These are phyloP conservation scores for Enteromius unitaeniatus DNA, from an alignment of 2,797 vertebrate species.

Conservation along the genomic window DNA sequence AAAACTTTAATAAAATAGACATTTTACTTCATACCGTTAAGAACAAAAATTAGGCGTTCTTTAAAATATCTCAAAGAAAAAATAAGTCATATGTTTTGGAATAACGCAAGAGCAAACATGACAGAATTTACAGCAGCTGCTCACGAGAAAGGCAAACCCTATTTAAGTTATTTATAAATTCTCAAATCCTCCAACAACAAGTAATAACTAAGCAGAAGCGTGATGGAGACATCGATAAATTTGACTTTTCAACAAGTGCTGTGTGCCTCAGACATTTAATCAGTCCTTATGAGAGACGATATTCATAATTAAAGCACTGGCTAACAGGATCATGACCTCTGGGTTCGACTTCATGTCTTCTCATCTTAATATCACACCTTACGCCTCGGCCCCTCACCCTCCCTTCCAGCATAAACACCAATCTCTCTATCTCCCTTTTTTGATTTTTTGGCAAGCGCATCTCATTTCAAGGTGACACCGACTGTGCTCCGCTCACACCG, in stretches of 20 bases:
- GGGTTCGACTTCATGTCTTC: slow-evolving; percentile 13
- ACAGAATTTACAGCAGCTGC: slow-evolving; percentile 7
- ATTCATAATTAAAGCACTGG: slow-evolving; percentile 17
- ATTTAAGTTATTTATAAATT: neutral
- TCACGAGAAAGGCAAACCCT: neutral
- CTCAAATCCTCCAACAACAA: slow-evolving; percentile 2
- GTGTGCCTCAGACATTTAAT: slow-evolving; percentile 25
- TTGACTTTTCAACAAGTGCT: neutral
- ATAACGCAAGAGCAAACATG: neutral
- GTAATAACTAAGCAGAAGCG: neutral
- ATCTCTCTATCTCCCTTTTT: neutral
- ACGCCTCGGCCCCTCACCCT: neutral
- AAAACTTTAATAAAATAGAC: neutral
- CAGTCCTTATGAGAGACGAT: slow-evolving; percentile 10
- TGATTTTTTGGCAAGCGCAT: slow-evolving; percentile 20
- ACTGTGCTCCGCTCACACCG: slow-evolving; percentile 15
- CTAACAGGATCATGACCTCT: slow-evolving; percentile 34
- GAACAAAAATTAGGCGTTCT: neutral
- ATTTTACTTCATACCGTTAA: neutral
- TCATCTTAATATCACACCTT: slow-evolving; percentile 30
- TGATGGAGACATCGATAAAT: neutral
- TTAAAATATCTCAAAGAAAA: neutral
- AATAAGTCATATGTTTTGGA: neutral
- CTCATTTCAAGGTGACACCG: slow-evolving; percentile 51
- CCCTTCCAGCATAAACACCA: slow-evolving; percentile 1